Percentiles rank a stretch among this genome's conserved stretches.
These are phyloP conservation scores for Palythoa grandis DNA, from an alignment of 92 coral and sea anemone species.

Conservation along the genomic window DNA sequence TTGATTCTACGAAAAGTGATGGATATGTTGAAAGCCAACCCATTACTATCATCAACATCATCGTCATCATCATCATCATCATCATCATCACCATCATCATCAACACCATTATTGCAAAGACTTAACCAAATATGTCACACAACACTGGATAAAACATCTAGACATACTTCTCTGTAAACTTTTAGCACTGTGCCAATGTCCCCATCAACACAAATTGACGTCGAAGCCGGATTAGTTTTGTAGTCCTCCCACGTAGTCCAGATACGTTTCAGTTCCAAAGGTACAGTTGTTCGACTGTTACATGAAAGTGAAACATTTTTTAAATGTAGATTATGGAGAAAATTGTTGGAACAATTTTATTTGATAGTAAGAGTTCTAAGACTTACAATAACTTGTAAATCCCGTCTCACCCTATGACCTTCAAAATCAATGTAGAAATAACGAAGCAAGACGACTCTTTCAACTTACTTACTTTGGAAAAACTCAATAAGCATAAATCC, in stretches of 20 bases:
- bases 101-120: neutral
- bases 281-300: slow-evolving; percentile 82
- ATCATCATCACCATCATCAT: neutral
- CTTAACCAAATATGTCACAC: too few relatives aligned
- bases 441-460: too few relatives aligned
- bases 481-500: too few relatives aligned
- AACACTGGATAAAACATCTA: neutral
- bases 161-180: slow-evolving; percentile 84
- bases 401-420: too few relatives aligned
- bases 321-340: neutral
- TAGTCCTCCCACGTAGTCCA: slow-evolving; percentile 83
- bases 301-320: neutral
- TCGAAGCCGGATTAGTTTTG: slow-evolving; percentile 58
- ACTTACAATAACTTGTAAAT: too few relatives aligned
- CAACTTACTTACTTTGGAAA: too few relatives aligned
- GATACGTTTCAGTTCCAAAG: slow-evolving; percentile 74
- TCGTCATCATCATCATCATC: neutral
- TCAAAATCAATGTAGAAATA: too few relatives aligned
- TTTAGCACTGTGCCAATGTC: slow-evolving; percentile 92
- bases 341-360: neutral
- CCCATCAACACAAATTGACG: slow-evolving; percentile 85
- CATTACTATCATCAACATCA: neutral
- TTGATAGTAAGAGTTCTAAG: too few relatives aligned
- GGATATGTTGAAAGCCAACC: too few relatives aligned
- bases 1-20: too few relatives aligned